These are phyloP conservation scores for Ricordea florida DNA, from an alignment of 92 coral and sea anemone species.

Conservation along the genomic window DNA sequence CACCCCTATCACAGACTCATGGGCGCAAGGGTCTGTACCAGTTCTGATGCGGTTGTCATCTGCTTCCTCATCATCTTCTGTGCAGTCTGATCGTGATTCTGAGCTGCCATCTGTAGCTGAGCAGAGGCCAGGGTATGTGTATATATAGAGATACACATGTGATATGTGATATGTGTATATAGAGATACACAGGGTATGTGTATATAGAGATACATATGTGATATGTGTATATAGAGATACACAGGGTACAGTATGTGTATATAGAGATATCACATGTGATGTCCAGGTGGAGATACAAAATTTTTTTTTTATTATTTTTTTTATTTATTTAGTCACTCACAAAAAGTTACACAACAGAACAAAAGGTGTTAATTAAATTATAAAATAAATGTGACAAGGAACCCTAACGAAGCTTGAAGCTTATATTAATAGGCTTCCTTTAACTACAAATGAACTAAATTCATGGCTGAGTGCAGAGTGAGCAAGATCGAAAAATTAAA, in stretches of 20 bases:
- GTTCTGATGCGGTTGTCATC: constrained; percentile 65
- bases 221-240: background rate
- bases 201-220: background rate
- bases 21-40: constrained; percentile 99
- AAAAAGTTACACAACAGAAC: no score
- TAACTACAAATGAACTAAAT: no score
- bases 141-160: background rate
- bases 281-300: background rate
- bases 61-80: constrained; percentile 57
- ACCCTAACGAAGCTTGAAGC: no score
- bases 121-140: constrained; percentile 72
- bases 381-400: no score
- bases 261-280: background rate
- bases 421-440: no score
- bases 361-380: no score
- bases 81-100: constrained; percentile 56
- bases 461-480: no score
- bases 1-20: constrained; percentile 90
- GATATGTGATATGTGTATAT: no score
- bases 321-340: no score
- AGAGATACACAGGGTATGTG: background rate
- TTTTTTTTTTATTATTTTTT: background rate
- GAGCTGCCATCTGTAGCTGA: constrained; percentile 61
- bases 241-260: background rate
- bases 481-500: no score